Evolutionary conservation across 2,888 invertebrate species (phyloP).

Genomic region (Brenthis hecate): DNA sequence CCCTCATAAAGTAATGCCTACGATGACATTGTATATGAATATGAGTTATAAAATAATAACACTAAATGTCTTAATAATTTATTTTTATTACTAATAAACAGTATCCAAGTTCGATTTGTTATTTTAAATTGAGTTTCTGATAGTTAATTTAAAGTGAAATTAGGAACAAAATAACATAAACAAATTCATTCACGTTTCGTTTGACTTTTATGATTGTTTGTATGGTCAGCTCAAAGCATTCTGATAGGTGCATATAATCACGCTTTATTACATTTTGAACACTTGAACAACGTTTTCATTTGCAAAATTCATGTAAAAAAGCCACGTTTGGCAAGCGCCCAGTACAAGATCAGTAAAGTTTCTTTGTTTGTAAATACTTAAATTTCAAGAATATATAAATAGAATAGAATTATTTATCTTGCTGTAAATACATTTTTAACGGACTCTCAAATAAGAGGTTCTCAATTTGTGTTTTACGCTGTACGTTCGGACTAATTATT

Average conservation of each 20-base stretch:
- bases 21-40: constrained; percentile 29
- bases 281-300: constrained; percentile 5
- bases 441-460: no score
- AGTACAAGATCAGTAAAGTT: constrained; percentile 3
- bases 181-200: constrained; percentile 50
- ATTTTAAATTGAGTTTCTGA: constrained; percentile 46
- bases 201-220: constrained; percentile 49
- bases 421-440: no score
- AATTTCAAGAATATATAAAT: background rate
- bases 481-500: no score
- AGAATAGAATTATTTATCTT: constrained; percentile 8
- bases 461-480: no score
- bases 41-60: constrained; percentile 23
- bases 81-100: constrained; percentile 44
- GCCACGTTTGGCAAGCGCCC: constrained; percentile 1
- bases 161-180: constrained; percentile 6
- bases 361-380: constrained; percentile 9
- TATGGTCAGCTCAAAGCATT: constrained; percentile 22
- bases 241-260: constrained; percentile 26
- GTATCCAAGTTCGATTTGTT: constrained; percentile 39
- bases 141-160: constrained; percentile 41
- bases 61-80: constrained; percentile 37
- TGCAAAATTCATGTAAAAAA: constrained; percentile 2
- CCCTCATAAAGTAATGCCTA: constrained; percentile 26
- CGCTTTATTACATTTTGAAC: constrained; percentile 10